Evolutionary conservation across 2,797 vertebrate genomes (phyloP).

Genomic region (Xenentodon cancila): DNA sequence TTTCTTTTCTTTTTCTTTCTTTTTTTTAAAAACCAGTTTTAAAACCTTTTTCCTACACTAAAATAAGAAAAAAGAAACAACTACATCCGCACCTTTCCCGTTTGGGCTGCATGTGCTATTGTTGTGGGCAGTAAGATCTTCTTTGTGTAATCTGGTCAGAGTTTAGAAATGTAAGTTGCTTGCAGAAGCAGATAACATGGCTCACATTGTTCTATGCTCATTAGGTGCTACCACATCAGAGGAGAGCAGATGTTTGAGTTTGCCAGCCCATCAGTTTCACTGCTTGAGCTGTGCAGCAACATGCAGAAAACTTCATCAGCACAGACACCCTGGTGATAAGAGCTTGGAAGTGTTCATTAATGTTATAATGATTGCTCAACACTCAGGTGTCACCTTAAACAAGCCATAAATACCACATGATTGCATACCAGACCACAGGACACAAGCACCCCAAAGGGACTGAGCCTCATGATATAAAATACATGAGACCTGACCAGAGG

Average conservation of each 20-base stretch:
- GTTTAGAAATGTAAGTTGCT: background rate
- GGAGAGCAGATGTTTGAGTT: conserved; percentile 42
- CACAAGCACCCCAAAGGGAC: background rate
- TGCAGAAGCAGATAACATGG: conserved; percentile 6
- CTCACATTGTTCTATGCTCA: conserved; percentile 11
- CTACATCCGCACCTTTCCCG: background rate
- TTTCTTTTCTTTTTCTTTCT: too few species aligned
- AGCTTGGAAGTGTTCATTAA: conserved; percentile 17
- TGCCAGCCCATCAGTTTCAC: conserved; percentile 32
- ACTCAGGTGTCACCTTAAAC: conserved; percentile 10
- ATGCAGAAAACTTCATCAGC: conserved; percentile 25
- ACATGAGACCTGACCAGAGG: background rate
- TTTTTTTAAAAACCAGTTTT: too few species aligned
- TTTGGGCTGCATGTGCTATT: too few species aligned
- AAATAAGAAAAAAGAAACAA: background rate
- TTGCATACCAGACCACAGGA: background rate
- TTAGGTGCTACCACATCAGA: conserved; percentile 26
- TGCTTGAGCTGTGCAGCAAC: conserved; percentile 24
- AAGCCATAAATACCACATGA: conserved; percentile 3
- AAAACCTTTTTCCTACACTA: too few species aligned
- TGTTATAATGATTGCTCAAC: conserved; percentile 14
- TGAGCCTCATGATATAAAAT: too few species aligned
- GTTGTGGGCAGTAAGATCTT: background rate
- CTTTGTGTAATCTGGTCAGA: conserved; percentile 6
- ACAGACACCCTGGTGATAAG: conserved; percentile 12